These are phyloP conservation scores for Agrilus planipennis DNA, from an alignment of 1,140 invertebrate genomes.

Conservation along the genomic window DNA sequence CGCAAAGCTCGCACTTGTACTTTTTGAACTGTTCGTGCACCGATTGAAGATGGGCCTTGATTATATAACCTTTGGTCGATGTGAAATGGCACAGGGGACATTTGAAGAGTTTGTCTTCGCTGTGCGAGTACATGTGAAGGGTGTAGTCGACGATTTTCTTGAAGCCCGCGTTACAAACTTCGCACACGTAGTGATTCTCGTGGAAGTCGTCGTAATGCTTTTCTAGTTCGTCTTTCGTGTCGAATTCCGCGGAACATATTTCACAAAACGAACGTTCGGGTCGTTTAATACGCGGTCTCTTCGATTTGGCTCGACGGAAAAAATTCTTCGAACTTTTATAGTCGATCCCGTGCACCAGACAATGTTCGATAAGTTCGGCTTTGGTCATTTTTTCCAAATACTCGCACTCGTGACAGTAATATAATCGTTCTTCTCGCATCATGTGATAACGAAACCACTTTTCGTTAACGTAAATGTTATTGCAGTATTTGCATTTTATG, in stretches of 20 bases:
- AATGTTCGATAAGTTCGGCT: background rate
- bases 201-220: slow-evolving; percentile 45
- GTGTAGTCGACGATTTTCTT: slow-evolving; percentile 25
- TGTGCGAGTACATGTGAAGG: slow-evolving; percentile 31
- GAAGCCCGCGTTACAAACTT: slow-evolving; percentile 17
- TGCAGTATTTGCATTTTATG: no score
- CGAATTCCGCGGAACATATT: slow-evolving; percentile 40
- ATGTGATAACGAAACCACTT: no score
- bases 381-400: background rate
- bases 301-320: background rate
- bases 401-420: slow-evolving; percentile 1
- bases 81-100: slow-evolving; percentile 38
- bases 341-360: no score
- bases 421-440: no score
- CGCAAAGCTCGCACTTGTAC: slow-evolving; percentile 6
- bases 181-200: slow-evolving; percentile 24
- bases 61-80: slow-evolving; percentile 11
- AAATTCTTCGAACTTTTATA: no score
- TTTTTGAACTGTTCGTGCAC: slow-evolving; percentile 6
- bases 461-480: no score
- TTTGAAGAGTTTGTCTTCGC: slow-evolving; percentile 34
- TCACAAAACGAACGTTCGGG: slow-evolving; percentile 31
- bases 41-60: slow-evolving; percentile 1
- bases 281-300: background rate
- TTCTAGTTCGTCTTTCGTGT: slow-evolving; percentile 38